Evolutionary conservation across 2,888 invertebrate species (phyloP), one percentile per base, ranked within the genome.

Genomic region (Macropis europaea): DNA sequence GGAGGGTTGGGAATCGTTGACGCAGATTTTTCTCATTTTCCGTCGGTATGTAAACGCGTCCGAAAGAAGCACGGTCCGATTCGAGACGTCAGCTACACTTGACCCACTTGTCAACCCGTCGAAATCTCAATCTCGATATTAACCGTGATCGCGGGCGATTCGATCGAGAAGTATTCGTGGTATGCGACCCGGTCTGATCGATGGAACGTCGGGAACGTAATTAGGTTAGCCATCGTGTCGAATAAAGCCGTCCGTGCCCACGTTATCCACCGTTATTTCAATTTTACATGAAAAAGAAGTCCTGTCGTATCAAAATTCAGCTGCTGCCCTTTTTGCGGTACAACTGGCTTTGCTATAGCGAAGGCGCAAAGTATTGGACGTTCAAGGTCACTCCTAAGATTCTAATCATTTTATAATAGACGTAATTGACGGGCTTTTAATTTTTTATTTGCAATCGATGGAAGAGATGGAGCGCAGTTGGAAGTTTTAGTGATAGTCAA

Each of bases 81-180:
- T 26, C 43, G 42, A 67, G 34, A 42, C 60, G 63, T 52, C 62
- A 50, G 73, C 56, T 62, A 77, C 75, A 82, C 83, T 81, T 81
- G 84, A 84, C 84, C 84, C 77, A 81, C 70, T 77, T 82, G 74
- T 77, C 75, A 36, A 62, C 19, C 45, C 30, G 59, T 67, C 71
- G 69, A 74, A 73, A 77, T 76, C 76, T 71, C 70, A 79, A 76
- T 76, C 73, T 48, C 62, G 40, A 66, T 69, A 70, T 76, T 54
- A 69, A 53, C 68, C 60, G 48, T n/a, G 59, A 66, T 67, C 59
- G 36, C 36, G 17, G 30, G 3, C 50, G 43, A 60, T 62, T 42
- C n/a, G 62, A 62, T 62, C 34, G 19, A 62, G 52, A 69, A 72
- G 47, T 63, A 59, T 63, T 59, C 60, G 24, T n/a, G 72, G 62